Conservation (phyloP, 1,140 invertebrate species). For the Zophobas morio region DNA sequence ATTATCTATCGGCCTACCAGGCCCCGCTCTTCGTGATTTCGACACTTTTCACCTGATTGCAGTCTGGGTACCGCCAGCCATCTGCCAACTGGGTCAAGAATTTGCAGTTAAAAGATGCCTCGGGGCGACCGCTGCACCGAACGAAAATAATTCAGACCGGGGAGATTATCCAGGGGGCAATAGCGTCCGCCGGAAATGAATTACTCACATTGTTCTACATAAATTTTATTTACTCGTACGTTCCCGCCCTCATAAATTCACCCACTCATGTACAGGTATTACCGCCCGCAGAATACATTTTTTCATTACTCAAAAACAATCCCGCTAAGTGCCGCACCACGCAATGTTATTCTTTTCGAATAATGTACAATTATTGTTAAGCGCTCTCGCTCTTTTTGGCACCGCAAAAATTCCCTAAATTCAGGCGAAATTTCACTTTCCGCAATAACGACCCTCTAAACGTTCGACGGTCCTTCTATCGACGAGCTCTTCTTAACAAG, state of each 20-base stretch:
- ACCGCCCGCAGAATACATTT: too few relatives aligned
- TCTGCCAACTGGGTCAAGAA: conserved; percentile 15
- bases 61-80: not conserved
- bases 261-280: not conserved
- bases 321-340: too few relatives aligned
- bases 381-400: too few relatives aligned
- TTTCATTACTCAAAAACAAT: too few relatives aligned
- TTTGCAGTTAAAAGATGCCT: conserved; percentile 10
- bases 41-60: conserved; percentile 37
- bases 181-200: conserved; percentile 12
- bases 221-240: conserved; percentile 18
- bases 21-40: not conserved
- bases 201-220: conserved; percentile 14
- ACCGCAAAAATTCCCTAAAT: too few relatives aligned
- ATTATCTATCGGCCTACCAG: too few relatives aligned
- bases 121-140: conserved; percentile 4
- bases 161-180: conserved; percentile 15
- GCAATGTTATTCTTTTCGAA: too few relatives aligned
- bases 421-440: too few relatives aligned
- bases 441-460: too few relatives aligned
- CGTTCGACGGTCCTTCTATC: too few relatives aligned
- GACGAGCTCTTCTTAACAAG: too few relatives aligned
- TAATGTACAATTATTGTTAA: too few relatives aligned
- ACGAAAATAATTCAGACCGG: conserved; percentile 13
- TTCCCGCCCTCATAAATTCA: not conserved